These are phyloP conservation scores for Phortica magna DNA, from an alignment of 2,888 invertebrate genomes.

Conservation along the genomic window DNA sequence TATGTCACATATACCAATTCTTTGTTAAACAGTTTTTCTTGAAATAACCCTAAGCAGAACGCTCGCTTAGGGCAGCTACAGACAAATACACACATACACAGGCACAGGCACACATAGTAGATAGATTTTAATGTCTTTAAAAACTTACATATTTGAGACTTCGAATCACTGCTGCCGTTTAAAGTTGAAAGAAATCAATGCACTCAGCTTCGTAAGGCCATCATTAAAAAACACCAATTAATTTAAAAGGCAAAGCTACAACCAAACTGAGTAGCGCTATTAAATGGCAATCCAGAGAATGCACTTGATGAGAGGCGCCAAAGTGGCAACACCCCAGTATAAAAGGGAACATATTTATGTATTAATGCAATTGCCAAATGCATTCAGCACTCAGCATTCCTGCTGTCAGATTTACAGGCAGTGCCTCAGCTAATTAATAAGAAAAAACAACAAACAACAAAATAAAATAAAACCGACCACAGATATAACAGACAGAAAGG, in stretches of 20 bases:
- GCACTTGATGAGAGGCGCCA: conserved; percentile 69
- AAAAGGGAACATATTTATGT: neutral
- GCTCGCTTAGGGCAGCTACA: too few relatives aligned
- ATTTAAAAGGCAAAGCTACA: neutral
- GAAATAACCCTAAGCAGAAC: too few relatives aligned
- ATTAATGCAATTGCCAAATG: conserved; percentile 41
- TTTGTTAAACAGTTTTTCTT: too few relatives aligned
- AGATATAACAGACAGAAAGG: neutral
- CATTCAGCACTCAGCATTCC: conserved; percentile 52
- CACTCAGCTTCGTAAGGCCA: neutral
- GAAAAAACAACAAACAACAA: conserved; percentile 54
- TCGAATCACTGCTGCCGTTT: too few relatives aligned
- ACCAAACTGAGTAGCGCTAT: neutral
- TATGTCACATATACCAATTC: too few relatives aligned
- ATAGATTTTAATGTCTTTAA: too few relatives aligned
- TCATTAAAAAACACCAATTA: conserved; percentile 23
- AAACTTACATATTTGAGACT: too few relatives aligned
- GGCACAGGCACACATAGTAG: too few relatives aligned
- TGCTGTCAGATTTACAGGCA: conserved; percentile 58
- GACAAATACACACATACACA: too few relatives aligned
- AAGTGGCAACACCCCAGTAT: conserved; percentile 45
- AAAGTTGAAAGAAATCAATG: neutral
- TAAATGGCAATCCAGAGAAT: conserved; percentile 9
- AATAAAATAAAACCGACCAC: neutral
- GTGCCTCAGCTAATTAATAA: conserved; percentile 60